Conservation (phyloP, 2,888 invertebrate species). For the Diabrotica balteata region DNA sequence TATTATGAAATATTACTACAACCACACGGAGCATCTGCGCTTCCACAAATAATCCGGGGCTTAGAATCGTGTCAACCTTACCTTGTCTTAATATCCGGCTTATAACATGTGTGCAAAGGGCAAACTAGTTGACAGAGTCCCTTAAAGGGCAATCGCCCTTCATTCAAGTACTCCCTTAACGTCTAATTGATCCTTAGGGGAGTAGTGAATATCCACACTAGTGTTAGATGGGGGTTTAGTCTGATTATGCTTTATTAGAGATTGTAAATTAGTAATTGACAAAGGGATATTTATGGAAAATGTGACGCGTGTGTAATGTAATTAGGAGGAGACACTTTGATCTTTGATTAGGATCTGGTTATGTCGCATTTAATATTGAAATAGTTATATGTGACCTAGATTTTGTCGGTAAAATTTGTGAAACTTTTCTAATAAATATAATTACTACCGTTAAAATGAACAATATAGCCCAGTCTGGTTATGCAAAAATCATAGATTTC, state of each 20-base stretch:
- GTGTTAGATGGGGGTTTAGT: slow-evolving; percentile 6
- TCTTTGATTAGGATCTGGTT: background rate
- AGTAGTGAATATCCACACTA: slow-evolving; percentile 15
- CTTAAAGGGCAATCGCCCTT: slow-evolving; percentile 21
- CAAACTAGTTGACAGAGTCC: slow-evolving; percentile 24
- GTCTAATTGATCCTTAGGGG: slow-evolving; percentile 24
- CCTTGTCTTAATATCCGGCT: slow-evolving; percentile 30
- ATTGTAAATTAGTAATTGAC: slow-evolving; percentile 10
- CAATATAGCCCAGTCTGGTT: too few species aligned
- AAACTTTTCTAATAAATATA: too few species aligned
- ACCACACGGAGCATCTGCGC: slow-evolving; percentile 12
- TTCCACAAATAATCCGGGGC: slow-evolving; percentile 13
- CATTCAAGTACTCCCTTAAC: slow-evolving; percentile 19
- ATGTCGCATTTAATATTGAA: too few species aligned
- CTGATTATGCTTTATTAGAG: slow-evolving; percentile 6
- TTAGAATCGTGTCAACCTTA: slow-evolving; percentile 10
- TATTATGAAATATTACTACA: too few species aligned
- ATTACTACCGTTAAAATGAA: too few species aligned
- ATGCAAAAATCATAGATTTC: too few species aligned
- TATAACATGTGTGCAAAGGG: slow-evolving; percentile 24
- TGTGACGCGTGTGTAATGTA: too few species aligned
- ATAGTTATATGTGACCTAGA: too few species aligned
- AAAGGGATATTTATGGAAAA: background rate
- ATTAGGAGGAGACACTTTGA: background rate
- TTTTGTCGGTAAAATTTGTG: too few species aligned